Conservation (phyloP, 2,113 vertebrate genomes). For the Willisornis vidua region DNA sequence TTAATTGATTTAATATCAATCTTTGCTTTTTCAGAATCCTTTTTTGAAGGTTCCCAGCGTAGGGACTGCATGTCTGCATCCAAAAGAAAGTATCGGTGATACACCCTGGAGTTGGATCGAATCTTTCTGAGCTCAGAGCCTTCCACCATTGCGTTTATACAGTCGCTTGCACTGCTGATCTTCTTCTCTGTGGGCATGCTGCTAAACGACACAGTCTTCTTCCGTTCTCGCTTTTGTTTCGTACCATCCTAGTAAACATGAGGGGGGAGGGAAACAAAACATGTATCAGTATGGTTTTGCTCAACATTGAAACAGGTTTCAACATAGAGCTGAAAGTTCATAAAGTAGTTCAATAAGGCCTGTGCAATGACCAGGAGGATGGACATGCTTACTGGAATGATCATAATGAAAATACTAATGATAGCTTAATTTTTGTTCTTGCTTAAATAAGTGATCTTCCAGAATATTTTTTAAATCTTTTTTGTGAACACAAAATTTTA, state of each 20-base stretch:
- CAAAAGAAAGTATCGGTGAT: conserved; percentile 92
- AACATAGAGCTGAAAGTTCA: not conserved
- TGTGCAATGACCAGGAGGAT: not conserved
- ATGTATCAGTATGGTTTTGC: not conserved
- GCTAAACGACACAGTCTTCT: conserved; percentile 97
- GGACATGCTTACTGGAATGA: not conserved
- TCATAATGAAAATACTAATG: not conserved
- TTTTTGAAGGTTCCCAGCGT: conserved; percentile 96
- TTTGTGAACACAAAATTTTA: not conserved
- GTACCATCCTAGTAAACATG: conserved; percentile 84
- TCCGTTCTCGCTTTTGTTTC: conserved; percentile 91
- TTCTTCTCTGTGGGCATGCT: conserved; percentile 98
- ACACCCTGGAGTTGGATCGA: conserved; percentile 92
- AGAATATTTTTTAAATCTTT: not conserved
- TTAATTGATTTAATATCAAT: conserved; percentile 96
- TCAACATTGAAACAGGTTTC: not conserved
- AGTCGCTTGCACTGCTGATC: conserved; percentile 95
- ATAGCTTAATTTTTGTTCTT: not conserved
- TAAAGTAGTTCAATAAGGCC: not conserved
- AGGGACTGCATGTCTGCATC: conserved; percentile 97
- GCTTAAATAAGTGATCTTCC: not conserved
- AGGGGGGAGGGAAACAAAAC: not conserved
- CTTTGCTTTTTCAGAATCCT: conserved; percentile 97
- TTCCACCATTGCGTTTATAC: conserved; percentile 94
- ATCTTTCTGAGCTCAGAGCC: conserved; percentile 95